Evolutionary conservation across 2,113 vertebrate genomes (phyloP).

Genomic region (Monopterus albus): DNA sequence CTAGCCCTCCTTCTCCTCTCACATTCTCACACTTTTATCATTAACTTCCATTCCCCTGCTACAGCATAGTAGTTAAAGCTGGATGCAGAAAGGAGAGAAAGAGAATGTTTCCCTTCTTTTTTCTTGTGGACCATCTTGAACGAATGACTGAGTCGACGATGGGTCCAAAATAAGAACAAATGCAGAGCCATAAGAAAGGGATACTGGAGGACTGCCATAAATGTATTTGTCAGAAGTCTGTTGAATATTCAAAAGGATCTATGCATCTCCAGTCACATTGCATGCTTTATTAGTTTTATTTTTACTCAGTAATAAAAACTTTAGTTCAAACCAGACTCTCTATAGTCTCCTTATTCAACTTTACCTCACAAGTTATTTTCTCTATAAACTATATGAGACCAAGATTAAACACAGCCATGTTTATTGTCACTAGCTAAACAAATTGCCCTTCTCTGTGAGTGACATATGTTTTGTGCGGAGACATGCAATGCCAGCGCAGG

Average conservation of each 20-base stretch:
- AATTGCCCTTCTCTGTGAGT: slow-evolving; percentile 72
- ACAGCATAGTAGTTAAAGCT: slow-evolving; percentile 83
- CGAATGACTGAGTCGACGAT: slow-evolving; percentile 85
- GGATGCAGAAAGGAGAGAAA: slow-evolving; percentile 81
- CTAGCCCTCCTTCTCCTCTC: slow-evolving; percentile 78
- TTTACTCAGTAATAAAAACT: slow-evolving; percentile 12
- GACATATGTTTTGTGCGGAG: slow-evolving; percentile 68
- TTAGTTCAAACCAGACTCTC: slow-evolving; percentile 8
- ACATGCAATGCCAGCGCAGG: slow-evolving; percentile 13
- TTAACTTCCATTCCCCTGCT: slow-evolving; percentile 85
- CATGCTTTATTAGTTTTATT: slow-evolving; percentile 17
- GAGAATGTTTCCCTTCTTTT: slow-evolving; percentile 77
- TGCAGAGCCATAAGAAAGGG: slow-evolving; percentile 69
- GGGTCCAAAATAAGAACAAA: slow-evolving; percentile 79
- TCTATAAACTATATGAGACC: slow-evolving; percentile 25
- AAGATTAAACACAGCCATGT: slow-evolving; percentile 64
- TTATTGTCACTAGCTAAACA: slow-evolving; percentile 68
- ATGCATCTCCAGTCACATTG: slow-evolving; percentile 21
- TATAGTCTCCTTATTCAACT: slow-evolving; percentile 18
- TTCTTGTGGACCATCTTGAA: slow-evolving; percentile 78
- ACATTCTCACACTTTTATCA: slow-evolving; percentile 90
- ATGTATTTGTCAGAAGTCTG: slow-evolving; percentile 73
- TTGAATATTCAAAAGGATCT: slow-evolving; percentile 72
- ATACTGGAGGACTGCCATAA: slow-evolving; percentile 73
- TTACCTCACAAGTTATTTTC: slow-evolving; percentile 22